Evolutionary conservation across 1,140 invertebrate genomes (phyloP), one percentile per base, ranked within the genome.

Genomic region (Trachymyrmex septentrionalis): DNA sequence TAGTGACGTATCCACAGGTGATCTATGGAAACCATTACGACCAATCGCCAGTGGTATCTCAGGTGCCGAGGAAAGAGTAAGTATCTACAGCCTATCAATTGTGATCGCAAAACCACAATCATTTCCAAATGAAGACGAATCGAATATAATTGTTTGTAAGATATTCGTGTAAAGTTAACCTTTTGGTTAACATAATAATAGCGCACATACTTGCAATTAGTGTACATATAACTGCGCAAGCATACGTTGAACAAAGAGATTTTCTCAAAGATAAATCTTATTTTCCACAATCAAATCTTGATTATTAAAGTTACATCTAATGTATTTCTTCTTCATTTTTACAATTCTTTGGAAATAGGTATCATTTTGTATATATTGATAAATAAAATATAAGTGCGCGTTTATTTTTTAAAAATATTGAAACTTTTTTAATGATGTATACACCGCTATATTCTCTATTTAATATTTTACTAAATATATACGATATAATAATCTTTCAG

Each of bases 11-110:
- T 96, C 96, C 4, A 97, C 97, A n/a, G 97, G 97, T 12, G 97
- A 98, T 92, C 96, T 97, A 90, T 98, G 97, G 97, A 96, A 97
- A 90, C 96, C 96, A 21, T 95, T 97, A 61, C 97, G 97, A 94
- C 96, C 97, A 61, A 97, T 97, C 59, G 96, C 96, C 3, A 97
- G 96, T 90, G 97, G 97, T 24, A 95, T 97, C 78, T 94, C 95
- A 21, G 95, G 96, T 57, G 92, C 96, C n/a, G 96, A 96, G 78
- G 95, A 96, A 10, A 93, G 95, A 88, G 97, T 97, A 95, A 94
- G 94, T 95, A n/a, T 50, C 5, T 19, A 50, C 16, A 71, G 57
- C 19, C 12, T 72, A 16, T n/a, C 50, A 50, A 48, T 9, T 44
- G 10, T 24, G 5, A 19, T 78, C 24, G 10, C 21, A 44, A n/a